Conservation (phyloP, 2,888 invertebrate genomes). For the Leptinotarsa juncta region DNA sequence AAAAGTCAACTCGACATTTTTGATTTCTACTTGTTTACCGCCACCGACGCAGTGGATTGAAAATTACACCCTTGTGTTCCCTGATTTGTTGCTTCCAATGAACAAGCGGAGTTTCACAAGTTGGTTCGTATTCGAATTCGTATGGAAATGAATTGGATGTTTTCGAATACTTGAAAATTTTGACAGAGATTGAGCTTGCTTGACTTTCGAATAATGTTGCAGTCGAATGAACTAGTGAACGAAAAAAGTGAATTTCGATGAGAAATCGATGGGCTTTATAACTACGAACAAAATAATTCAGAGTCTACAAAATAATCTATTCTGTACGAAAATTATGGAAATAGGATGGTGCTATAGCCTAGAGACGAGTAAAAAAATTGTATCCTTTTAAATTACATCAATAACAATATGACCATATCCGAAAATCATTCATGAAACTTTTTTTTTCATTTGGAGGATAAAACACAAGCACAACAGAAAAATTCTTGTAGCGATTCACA, state of each 20-base stretch:
- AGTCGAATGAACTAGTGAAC: neutral
- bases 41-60: constrained; percentile 24
- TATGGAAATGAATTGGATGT: neutral
- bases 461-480: too few species aligned
- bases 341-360: too few species aligned
- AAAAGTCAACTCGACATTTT: neutral
- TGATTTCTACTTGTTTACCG: constrained; percentile 39
- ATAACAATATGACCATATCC: too few species aligned
- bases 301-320: too few species aligned
- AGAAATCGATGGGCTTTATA: too few species aligned
- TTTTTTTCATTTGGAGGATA: too few species aligned
- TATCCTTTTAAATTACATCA: too few species aligned
- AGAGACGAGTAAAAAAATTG: too few species aligned
- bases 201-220: neutral
- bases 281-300: too few species aligned
- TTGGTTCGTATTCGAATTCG: neutral
- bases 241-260: neutral
- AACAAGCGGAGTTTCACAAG: neutral
- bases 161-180: neutral
- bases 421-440: too few species aligned
- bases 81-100: constrained; percentile 30
- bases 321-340: too few species aligned
- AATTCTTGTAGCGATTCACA: too few species aligned
- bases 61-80: constrained; percentile 27
- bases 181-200: neutral